Evolutionary conservation across 2,888 invertebrate species (phyloP), one percentile per base, ranked within the genome.

Genomic region (Polylopha cassiicola): DNA sequence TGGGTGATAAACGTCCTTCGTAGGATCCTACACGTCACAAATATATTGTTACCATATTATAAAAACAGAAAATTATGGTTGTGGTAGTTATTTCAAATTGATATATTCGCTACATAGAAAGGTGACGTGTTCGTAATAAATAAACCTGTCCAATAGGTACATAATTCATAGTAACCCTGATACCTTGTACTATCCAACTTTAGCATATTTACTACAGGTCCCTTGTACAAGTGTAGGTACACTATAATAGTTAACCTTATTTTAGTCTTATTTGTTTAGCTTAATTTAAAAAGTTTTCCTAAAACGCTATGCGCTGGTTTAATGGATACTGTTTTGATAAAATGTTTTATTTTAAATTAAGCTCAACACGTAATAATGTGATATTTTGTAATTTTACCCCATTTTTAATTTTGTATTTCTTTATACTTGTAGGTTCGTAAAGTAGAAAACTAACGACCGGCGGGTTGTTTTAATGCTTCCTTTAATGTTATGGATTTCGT

Each of bases 341-440:
- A 47, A 53, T 57, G 55, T 62, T 69, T 65, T 58, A 51, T 71
- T 76, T 82, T 81, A 78, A 84, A 85, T 85, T 84, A 81, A 85
- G 85, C 86, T 85, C 82, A 81, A 85, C 85, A 76, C 74, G 71
- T 81, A 82, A 80, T 75, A 75, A 79, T 84, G 86, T 86, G 86
- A 86, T 86, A 86, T 86, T 86, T 84, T 84, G 73, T 77, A 74
- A 75, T 78, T 74, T 77, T 75, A 73, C 65, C 73, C 75, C 67
- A 68, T 72, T 79, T 73, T 70, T 60, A 68, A 69, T 77, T 74
- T 70, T 66, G 69, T 61, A 70, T 71, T 66, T 64, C 65, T 61
- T 61, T 67, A 63, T 74, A 73, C 60, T 62, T 54, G 55, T 72
- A 71, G 65, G 52, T 55, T 57, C 59, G 62, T 66, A 61, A 60